Percentiles rank a stretch among this genome's conserved stretches.
Evolutionary conservation across 2,113 vertebrate species (phyloP).

Genomic region (Burhinus oedicnemus): DNA sequence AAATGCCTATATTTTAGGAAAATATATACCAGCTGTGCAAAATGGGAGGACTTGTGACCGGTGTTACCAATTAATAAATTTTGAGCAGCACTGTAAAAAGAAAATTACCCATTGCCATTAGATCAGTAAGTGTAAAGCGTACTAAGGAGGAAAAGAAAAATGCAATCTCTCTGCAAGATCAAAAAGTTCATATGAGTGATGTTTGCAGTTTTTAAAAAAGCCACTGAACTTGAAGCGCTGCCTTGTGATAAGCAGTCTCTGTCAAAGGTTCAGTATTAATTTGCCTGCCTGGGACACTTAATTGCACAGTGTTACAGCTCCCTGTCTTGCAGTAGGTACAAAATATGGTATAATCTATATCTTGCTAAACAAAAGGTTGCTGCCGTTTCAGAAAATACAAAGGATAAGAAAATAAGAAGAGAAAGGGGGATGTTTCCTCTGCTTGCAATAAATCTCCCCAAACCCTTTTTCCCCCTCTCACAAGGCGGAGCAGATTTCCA

Average conservation of each 20-base stretch:
- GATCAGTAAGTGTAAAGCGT: background rate
- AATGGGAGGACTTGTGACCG: background rate
- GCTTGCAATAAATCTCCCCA: background rate
- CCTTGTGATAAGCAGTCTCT: background rate
- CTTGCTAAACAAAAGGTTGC: background rate
- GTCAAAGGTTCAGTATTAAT: background rate
- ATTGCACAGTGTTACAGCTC: background rate
- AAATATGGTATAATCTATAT: fast-evolving
- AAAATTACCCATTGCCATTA: background rate
- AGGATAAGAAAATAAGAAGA: background rate
- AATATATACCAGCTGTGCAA: background rate
- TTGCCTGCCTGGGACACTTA: background rate
- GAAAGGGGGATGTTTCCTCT: background rate
- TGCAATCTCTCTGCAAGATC: background rate
- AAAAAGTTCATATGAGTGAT: background rate
- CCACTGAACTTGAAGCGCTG: background rate
- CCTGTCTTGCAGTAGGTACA: background rate
- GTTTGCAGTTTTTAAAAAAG: background rate
- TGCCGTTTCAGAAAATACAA: background rate
- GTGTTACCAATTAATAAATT: background rate
- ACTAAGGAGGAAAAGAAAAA: background rate
- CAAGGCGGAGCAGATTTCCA: background rate
- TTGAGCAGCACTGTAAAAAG: background rate
- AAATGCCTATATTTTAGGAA: background rate
- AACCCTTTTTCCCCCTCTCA: background rate